These are phyloP conservation scores for Antheraea assamensis DNA, from an alignment of 2,888 invertebrate genomes.

Conservation along the genomic window DNA sequence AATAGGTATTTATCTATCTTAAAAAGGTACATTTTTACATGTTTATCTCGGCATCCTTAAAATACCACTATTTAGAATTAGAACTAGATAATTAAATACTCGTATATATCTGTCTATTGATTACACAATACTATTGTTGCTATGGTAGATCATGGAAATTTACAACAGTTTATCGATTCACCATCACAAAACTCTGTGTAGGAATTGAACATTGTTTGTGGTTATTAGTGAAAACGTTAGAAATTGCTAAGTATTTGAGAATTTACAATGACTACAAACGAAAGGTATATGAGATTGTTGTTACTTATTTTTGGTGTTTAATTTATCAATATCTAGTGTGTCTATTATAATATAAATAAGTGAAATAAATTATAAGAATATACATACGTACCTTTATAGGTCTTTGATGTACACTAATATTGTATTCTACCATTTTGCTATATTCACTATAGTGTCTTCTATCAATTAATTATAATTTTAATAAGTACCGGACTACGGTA, in stretches of 20 bases:
- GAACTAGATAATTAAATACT: neutral
- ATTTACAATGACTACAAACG: conserved; percentile 20
- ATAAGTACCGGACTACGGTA: neutral
- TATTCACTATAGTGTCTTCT: neutral
- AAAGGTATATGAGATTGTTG: conserved; percentile 17
- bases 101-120: conserved; percentile 15
- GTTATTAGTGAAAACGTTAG: neutral
- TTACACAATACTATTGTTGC: conserved; percentile 21
- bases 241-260: conserved; percentile 8
- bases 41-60: neutral
- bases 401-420: neutral
- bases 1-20: too few species aligned
- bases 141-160: conserved; percentile 20
- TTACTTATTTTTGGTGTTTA: neutral
- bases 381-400: neutral
- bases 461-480: neutral
- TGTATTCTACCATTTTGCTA: neutral
- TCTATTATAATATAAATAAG: neutral
- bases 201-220: neutral
- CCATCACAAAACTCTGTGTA: conserved; percentile 13
- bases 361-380: neutral
- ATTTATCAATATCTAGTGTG: neutral
- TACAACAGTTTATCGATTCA: conserved; percentile 13
- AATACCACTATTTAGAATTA: neutral
- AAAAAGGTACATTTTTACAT: too few species aligned